Evolutionary conservation across 2,113 vertebrate genomes (phyloP).

Genomic region (Hucho hucho): DNA sequence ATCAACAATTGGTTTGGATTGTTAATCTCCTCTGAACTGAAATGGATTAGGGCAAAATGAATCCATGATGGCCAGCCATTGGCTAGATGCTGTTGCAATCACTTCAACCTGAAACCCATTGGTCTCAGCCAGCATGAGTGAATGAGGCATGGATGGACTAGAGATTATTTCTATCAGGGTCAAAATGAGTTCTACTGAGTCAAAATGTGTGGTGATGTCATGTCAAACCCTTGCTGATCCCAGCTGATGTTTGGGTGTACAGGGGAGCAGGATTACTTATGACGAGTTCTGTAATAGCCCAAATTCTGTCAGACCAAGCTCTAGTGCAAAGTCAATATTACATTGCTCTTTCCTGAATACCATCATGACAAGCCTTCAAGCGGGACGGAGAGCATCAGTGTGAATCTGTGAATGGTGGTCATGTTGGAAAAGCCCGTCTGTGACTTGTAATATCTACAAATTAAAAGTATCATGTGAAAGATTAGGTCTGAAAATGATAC

Average conservation of each 20-base stretch:
- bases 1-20: conserved; percentile 17
- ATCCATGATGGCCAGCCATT: conserved; percentile 1
- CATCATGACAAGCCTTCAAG: too few relatives aligned
- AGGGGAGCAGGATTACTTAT: too few relatives aligned
- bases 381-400: too few relatives aligned
- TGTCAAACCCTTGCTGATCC: neutral
- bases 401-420: too few relatives aligned
- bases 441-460: too few relatives aligned
- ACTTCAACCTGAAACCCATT: conserved; percentile 14
- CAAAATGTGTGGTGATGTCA: neutral
- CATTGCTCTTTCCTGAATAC: too few relatives aligned
- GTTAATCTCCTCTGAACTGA: conserved; percentile 28
- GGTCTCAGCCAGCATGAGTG: conserved; percentile 5
- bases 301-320: too few relatives aligned
- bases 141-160: conserved; percentile 1
- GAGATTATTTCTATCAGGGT: conserved; percentile 12
- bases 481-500: too few relatives aligned
- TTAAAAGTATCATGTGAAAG: too few relatives aligned
- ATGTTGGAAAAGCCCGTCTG: too few relatives aligned
- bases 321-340: too few relatives aligned
- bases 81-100: conserved; percentile 3
- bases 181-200: neutral
- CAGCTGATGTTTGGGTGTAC: neutral
- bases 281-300: too few relatives aligned
- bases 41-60: conserved; percentile 24